Percentiles rank a stretch among this genome's conserved stretches.
Conservation (phyloP, 2,797 vertebrate genomes). For the Podargus strigoides region DNA sequence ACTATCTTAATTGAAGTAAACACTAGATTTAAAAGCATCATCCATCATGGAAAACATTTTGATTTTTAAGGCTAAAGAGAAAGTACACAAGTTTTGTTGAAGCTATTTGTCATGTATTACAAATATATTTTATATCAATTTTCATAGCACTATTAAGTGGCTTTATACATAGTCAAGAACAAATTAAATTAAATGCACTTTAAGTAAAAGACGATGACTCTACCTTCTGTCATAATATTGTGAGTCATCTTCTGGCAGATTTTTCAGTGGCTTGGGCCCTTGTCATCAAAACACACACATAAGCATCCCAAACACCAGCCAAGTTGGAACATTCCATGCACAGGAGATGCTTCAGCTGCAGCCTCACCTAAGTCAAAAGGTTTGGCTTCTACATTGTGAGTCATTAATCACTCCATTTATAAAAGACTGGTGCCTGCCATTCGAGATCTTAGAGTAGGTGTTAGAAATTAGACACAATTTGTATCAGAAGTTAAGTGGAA, state of each 20-base stretch:
- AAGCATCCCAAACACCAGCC: background rate
- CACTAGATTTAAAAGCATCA: background rate
- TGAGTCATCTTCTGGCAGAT: conserved; percentile 30
- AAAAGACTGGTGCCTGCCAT: background rate
- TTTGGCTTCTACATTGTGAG: background rate
- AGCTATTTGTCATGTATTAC: background rate
- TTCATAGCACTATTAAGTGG: background rate
- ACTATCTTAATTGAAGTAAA: background rate
- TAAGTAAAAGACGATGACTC: background rate
- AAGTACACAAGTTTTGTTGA: background rate
- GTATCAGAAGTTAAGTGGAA: background rate
- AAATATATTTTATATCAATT: background rate
- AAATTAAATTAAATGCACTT: conserved; percentile 5
- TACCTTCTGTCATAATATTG: background rate
- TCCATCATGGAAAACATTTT: background rate
- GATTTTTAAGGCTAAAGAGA: background rate
- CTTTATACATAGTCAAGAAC: background rate
- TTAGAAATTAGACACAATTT: conserved; percentile 25
- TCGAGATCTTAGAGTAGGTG: background rate
- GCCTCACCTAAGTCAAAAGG: conserved; percentile 8
- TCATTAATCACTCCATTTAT: background rate
- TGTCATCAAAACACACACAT: conserved; percentile 3
- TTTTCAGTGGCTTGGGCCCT: background rate
- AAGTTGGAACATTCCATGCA: conserved; percentile 15
- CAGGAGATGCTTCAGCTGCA: background rate